Evolutionary conservation across 2,113 vertebrate species (phyloP), one percentile per base, ranked within the genome.

Genomic region (Lontra canadensis): DNA sequence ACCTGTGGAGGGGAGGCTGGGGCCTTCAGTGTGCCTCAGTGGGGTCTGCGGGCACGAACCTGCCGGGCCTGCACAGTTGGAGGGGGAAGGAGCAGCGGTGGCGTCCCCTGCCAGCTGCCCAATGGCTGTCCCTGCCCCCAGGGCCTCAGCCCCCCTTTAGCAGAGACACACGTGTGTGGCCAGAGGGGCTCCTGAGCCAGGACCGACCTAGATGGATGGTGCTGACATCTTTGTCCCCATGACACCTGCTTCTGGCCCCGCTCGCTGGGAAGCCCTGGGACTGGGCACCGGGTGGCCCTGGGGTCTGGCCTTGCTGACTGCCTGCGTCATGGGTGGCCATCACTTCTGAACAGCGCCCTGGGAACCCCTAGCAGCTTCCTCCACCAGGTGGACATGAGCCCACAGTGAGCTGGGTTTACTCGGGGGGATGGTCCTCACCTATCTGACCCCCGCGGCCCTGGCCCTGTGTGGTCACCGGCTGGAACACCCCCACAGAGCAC

Each of bases 41-140:
- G 29, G 29, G 15, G 2, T 29, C 29, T 6, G 9, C 0, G 25
- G 44, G 26, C 2, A 1, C 2, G 29, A 0, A 3, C 25, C 73
- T 44, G 73, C 39, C 0, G 7, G 73, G 39, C 39, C 42, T 44
- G 36, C 11, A 42, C 11, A 9, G 39, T 12, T 0, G 69, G 21
- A 74, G 25, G 26, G 42, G 25, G 42, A 44, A 31, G 73, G 12
- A 4, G 26, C 3, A 7, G 74, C 15, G 1, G 36, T 6, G 9
- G 55, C 7, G 0, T 39, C 7, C 12, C 25, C 42, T 44, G 73
- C 39, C 7, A 1, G 49, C 49, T 52, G 49, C 14, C 49, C 49
- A 15, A 4, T 52, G 49, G 49, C 49, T 52, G 49, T 52, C 49
- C 49, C 14, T 52, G 49, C 49, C 10, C 17, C 29, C 18, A 13